These are phyloP conservation scores for Pitangus sulphuratus DNA, from an alignment of 2,797 vertebrate genomes.

Conservation along the genomic window DNA sequence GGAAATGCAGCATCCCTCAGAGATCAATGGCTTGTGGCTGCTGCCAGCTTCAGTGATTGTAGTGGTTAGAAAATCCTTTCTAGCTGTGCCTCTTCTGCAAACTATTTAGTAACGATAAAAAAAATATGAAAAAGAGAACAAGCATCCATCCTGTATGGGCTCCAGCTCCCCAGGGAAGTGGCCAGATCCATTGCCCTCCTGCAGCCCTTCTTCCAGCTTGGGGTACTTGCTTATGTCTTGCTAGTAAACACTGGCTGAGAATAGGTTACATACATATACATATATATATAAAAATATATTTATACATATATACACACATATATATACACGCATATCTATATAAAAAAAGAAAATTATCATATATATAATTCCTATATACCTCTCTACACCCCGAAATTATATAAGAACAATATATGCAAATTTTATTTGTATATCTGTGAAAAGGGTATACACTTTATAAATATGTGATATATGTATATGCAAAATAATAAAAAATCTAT, in stretches of 20 bases:
- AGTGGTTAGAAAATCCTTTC: background rate
- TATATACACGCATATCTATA: no score
- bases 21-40: background rate
- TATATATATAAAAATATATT: accelerated
- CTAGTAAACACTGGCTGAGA: background rate
- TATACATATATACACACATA: accelerated
- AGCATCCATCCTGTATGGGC: background rate
- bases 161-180: background rate
- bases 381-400: accelerated
- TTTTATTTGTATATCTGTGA: background rate
- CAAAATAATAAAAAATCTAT: background rate
- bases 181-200: background rate
- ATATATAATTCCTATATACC: no score
- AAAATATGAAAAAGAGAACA: no score
- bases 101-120: background rate
- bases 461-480: background rate
- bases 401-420: background rate
- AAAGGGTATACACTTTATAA: background rate
- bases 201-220: background rate
- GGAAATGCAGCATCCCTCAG: background rate
- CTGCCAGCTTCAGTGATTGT: background rate
- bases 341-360: background rate
- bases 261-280: background rate
- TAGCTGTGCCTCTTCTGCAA: background rate
- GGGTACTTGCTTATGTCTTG: accelerated